Conservation (phyloP, 2,113 vertebrate species). For the Bubalus kerabau region DNA sequence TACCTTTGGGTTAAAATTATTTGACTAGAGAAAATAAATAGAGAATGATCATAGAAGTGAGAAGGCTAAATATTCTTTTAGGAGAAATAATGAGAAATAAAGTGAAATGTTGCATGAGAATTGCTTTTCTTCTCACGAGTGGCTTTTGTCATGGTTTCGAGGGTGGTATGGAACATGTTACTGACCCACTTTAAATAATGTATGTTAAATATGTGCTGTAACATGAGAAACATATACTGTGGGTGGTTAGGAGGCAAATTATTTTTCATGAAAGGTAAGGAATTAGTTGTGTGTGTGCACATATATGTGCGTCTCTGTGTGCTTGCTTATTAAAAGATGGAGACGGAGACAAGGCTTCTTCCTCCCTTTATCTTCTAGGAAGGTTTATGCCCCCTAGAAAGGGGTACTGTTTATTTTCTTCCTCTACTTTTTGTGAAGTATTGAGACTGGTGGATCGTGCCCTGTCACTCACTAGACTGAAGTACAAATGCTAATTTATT, state of each 20-base stretch:
- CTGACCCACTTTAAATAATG: background rate
- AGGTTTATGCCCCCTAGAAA: constrained; percentile 1
- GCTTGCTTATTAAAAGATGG: background rate
- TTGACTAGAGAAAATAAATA: background rate
- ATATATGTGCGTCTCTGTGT: background rate
- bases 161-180: background rate
- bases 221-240: background rate
- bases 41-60: background rate
- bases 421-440: constrained; percentile 26
- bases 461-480: constrained; percentile 58
- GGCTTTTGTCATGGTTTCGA: background rate
- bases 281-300: background rate
- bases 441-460: constrained; percentile 4
- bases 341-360: background rate
- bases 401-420: constrained; percentile 28
- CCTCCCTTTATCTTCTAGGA: background rate
- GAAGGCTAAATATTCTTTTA: background rate
- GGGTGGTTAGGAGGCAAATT: background rate
- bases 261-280: background rate
- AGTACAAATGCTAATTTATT: constrained; percentile 77
- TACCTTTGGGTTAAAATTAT: background rate
- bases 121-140: background rate
- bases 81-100: background rate
- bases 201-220: background rate
- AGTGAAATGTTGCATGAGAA: background rate